Evolutionary conservation across 2,797 vertebrate genomes (phyloP).

Genomic region (Dermochelys coriacea): DNA sequence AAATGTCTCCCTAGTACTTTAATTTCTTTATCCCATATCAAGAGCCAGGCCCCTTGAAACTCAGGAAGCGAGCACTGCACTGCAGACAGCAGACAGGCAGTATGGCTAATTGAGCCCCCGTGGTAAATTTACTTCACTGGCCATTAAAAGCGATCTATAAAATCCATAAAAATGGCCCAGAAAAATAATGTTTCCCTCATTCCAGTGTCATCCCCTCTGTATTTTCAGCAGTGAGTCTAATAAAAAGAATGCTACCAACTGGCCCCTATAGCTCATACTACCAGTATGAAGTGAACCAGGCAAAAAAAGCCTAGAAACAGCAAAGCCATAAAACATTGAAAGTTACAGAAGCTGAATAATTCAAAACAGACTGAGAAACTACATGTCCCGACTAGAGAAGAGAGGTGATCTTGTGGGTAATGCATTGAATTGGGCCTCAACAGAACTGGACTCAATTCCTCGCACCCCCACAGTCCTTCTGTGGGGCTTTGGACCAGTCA

Average conservation of each 20-base stretch:
- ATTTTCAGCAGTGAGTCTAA: constrained; percentile 1
- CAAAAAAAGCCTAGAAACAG: background rate
- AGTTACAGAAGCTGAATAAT: background rate
- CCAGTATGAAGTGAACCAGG: background rate
- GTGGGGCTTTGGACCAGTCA: rapidly evolving
- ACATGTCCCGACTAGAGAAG: rapidly evolving
- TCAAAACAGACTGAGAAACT: background rate
- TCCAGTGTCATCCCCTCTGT: background rate
- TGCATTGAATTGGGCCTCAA: rapidly evolving
- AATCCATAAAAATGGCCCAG: background rate
- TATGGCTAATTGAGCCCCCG: rapidly evolving
- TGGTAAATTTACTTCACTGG: background rate
- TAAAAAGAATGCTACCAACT: background rate
- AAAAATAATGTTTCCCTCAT: background rate
- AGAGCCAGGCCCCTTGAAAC: rapidly evolving
- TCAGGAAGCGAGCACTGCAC: rapidly evolving
- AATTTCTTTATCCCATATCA: rapidly evolving
- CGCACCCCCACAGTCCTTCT: background rate
- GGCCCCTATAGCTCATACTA: background rate
- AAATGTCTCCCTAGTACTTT: background rate
- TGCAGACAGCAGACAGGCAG: rapidly evolving
- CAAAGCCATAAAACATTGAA: background rate
- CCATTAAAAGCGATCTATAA: background rate
- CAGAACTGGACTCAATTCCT: background rate
- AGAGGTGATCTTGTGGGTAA: background rate